Percentiles rank a stretch among this genome's conserved stretches.
phyloP scores from a whole-genome alignment of 2,888 invertebrate species.

The Limnephilus lunatus region DNA sequence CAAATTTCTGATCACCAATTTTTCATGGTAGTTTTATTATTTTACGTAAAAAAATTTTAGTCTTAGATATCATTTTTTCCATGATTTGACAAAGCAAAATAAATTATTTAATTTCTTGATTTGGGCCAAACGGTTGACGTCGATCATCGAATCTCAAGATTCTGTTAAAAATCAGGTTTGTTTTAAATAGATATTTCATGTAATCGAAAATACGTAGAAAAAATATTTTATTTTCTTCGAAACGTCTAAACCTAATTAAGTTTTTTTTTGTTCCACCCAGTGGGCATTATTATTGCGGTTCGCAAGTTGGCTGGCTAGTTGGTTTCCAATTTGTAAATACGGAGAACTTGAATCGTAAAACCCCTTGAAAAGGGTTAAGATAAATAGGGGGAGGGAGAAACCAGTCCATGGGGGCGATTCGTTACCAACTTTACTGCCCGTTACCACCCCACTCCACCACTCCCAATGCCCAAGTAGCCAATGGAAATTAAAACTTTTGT shows the following conservation, averaged over 20 bases:
- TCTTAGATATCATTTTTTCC: too few relatives aligned
- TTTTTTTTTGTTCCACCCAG: not conserved
- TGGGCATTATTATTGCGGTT: not conserved
- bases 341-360: constrained; percentile 24
- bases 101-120: too few relatives aligned
- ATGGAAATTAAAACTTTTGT: not conserved
- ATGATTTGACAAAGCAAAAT: too few relatives aligned
- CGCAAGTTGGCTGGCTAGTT: not conserved
- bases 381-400: not conserved
- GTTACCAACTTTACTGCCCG: not conserved
- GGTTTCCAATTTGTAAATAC: constrained; percentile 8
- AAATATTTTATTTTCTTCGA: not conserved
- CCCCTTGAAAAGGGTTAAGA: not conserved
- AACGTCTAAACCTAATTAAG: not conserved
- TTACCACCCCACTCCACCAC: not conserved
- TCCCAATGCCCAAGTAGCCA: not conserved
- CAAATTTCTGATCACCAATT: too few relatives aligned
- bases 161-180: not conserved
- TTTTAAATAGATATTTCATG: not conserved
- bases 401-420: not conserved
- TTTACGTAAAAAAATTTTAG: too few relatives aligned
- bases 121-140: too few relatives aligned
- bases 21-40: too few relatives aligned
- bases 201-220: not conserved
- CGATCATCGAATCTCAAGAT: too few relatives aligned